These are phyloP conservation scores for Pelobates cultripes DNA, from an alignment of 2,797 vertebrate genomes.

Conservation along the genomic window DNA sequence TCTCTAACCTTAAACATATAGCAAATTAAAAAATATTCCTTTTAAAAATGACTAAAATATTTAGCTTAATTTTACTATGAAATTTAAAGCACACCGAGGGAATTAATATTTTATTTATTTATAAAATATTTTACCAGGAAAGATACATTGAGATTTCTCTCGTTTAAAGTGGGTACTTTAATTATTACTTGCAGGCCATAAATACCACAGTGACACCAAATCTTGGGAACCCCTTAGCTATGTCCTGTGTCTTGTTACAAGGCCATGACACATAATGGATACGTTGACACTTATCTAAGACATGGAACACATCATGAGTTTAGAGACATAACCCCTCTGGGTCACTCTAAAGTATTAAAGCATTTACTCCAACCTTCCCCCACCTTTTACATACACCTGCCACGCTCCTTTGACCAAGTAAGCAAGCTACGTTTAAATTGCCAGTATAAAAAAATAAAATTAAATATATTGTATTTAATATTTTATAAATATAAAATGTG, in stretches of 20 bases:
- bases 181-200: constrained; percentile 33
- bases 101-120: too few relatives aligned
- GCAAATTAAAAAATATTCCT: too few relatives aligned
- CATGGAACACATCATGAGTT: constrained; percentile 27
- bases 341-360: background rate
- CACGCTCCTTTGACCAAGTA: too few relatives aligned
- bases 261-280: constrained; percentile 27
- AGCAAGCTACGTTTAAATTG: too few relatives aligned
- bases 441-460: too few relatives aligned
- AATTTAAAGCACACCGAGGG: background rate
- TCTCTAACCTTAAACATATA: too few relatives aligned
- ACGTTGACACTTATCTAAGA: constrained; percentile 26
- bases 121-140: too few relatives aligned
- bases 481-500: too few relatives aligned
- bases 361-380: background rate
- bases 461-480: too few relatives aligned
- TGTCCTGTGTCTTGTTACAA: constrained; percentile 35
- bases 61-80: background rate
- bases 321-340: constrained; percentile 61
- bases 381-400: background rate
- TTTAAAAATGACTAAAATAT: too few relatives aligned
- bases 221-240: background rate
- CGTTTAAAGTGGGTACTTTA: background rate
- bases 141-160: too few relatives aligned
- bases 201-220: constrained; percentile 41